phyloP scores from a whole-genome alignment of 2,797 vertebrate species.

The Acanthis flammea region DNA sequence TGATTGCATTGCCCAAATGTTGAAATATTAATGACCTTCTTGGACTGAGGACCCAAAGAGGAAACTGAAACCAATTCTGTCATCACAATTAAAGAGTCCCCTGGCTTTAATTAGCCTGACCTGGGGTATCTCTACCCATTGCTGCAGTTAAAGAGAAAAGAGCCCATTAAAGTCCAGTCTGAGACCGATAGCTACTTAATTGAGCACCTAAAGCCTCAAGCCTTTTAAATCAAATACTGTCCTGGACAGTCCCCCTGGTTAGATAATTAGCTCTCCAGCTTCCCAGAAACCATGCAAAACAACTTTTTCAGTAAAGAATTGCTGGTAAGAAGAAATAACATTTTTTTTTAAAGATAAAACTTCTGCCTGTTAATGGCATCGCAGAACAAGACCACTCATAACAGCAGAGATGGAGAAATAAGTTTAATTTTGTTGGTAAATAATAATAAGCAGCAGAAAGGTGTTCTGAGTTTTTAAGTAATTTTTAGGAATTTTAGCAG shows the following conservation, averaged over 20 bases:
- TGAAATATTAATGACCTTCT: slow-evolving; percentile 84
- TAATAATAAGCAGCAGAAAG: not conserved
- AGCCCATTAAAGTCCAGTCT: slow-evolving; percentile 95
- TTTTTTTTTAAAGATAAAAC: slow-evolving; percentile 32
- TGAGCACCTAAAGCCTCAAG: slow-evolving; percentile 95
- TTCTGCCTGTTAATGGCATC: slow-evolving; percentile 20
- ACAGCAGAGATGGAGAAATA: not conserved
- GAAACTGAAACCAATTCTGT: slow-evolving; percentile 91
- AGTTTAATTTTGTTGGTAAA: slow-evolving; percentile 21
- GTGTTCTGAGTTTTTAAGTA: slow-evolving; percentile 30
- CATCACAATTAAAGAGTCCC: slow-evolving; percentile 97
- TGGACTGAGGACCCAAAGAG: slow-evolving; percentile 80
- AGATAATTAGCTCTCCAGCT: slow-evolving; percentile 89
- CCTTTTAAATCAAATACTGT: slow-evolving; percentile 97
- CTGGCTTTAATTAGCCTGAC: slow-evolving; percentile 97
- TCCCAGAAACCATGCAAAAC: slow-evolving; percentile 69
- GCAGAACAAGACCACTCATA: slow-evolving; percentile 1
- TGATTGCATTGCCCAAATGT: slow-evolving; percentile 84
- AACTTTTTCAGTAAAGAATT: slow-evolving; percentile 76
- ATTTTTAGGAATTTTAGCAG: slow-evolving; percentile 43
- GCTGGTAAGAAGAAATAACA: slow-evolving; percentile 59
- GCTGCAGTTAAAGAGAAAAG: slow-evolving; percentile 88
- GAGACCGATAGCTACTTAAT: slow-evolving; percentile 97
- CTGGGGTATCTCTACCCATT: slow-evolving; percentile 83
- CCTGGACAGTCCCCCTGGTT: slow-evolving; percentile 86